Evolutionary conservation across 2,888 invertebrate genomes (phyloP), one percentile per base, ranked within the genome.

Genomic region (Sceliomorpha sp.): DNA sequence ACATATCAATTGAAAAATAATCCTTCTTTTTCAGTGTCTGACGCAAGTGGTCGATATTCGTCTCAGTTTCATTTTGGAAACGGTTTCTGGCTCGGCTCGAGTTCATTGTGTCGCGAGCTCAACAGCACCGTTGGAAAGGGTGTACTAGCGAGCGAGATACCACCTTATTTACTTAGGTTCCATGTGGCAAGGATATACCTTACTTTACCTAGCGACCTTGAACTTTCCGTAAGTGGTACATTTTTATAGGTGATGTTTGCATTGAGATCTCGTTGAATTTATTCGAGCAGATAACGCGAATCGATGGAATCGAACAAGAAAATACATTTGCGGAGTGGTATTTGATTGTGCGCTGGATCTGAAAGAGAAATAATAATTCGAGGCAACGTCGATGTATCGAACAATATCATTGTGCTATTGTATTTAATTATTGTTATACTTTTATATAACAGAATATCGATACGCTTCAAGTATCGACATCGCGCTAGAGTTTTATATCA

Each of bases 11-110:
- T 29, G 5, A 29, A 24, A 27, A 12, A 31, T 42, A 17, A 36
- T 31, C 37, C 17, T 29, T 44, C 29, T 44, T 58, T 7, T 32
- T 89, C 90, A 95, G 95, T 94, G 87, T 93, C 91, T 79, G 95
- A 95, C 84, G 93, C 95, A 0, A 95, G 95, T 4, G 95, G 95
- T 32, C 93, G 93, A 73, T 95, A 95, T 89, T 92, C 92, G 8
- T 92, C 94, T 6, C 94, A 94, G 83, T 91, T 94, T 76, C 90
- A 95, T 77, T 95, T 94, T 80, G 95, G 95, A 10, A 95, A 94
- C 85, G 94, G 94, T 85, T 94, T 93, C 88, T 95, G 95, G 95
- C 88, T 95, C 79, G 95, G 95, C 1, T 94, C 95, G 40, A 90
- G 91, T 72, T 90, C 90, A 40, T 91, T 93, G 31, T 95, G 95